phyloP scores from a whole-genome alignment of 2,797 vertebrate species.

The Diceros bicornis region DNA sequence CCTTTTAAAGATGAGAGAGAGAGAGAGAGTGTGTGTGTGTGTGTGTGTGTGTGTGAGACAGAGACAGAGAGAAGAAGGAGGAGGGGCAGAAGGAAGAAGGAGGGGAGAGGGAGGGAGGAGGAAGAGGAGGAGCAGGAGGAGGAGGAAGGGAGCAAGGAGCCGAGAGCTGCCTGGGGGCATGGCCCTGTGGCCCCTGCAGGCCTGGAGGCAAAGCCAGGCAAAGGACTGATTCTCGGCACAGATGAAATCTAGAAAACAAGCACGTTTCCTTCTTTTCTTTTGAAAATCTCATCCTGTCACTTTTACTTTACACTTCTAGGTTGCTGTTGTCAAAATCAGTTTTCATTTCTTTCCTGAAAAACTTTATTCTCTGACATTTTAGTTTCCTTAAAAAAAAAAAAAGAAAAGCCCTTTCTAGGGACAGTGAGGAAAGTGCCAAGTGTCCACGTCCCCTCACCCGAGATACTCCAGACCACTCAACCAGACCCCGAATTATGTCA shows the following conservation, averaged over 20 bases:
- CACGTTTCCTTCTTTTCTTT: slow-evolving; percentile 60
- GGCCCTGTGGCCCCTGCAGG: slow-evolving; percentile 29
- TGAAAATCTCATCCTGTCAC: slow-evolving; percentile 43
- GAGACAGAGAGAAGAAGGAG: background rate
- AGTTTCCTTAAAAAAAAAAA: background rate
- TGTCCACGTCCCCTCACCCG: background rate
- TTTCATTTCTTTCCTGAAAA: slow-evolving; percentile 62
- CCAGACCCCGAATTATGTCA: background rate
- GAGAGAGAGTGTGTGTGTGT: no score
- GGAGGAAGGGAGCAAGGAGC: background rate
- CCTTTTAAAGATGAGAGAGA: background rate
- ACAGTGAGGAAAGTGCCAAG: background rate
- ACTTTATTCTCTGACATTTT: slow-evolving; percentile 27
- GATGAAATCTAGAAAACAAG: slow-evolving; percentile 64
- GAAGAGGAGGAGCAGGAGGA: background rate
- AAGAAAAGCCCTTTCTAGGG: background rate
- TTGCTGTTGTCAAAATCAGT: slow-evolving; percentile 17
- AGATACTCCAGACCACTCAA: background rate
- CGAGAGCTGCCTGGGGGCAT: slow-evolving; percentile 53
- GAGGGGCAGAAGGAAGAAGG: background rate
- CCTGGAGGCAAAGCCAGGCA: slow-evolving; percentile 26
- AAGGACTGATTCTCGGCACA: slow-evolving; percentile 73
- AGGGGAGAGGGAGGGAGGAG: background rate
- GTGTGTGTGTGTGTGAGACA: background rate
- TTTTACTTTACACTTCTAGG: slow-evolving; percentile 63